Evolutionary conservation across 2,113 vertebrate species (phyloP), one percentile per base, ranked within the genome.

Genomic region (Chlorodrepanis virens): DNA sequence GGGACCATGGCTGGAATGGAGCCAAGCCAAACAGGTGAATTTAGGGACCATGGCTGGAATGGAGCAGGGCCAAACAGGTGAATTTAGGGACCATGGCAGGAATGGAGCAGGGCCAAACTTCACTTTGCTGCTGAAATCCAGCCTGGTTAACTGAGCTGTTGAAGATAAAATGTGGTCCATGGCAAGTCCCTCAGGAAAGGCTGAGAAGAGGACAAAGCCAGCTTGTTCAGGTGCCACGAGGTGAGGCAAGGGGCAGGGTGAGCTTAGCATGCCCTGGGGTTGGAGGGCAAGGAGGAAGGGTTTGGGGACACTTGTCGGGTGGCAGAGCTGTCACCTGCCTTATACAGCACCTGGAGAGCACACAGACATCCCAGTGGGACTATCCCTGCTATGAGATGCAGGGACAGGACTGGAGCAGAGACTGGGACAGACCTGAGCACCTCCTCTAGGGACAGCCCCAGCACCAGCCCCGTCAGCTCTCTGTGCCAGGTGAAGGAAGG

Each of bases 391-490:
- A 11, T 5, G 83, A 74, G 70, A 33, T 10, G 52, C 63, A 63
- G 59, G 24, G 53, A 23, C 39, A 60, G 53, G 67, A 11, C 13
- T 33, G 40, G 45, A 54, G 50, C n/a, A 74, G 71, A 59, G 35
- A 17, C 47, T 27, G 60, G 47, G 49, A 45, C 52, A 64, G 28
- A 35, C 3, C 14, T 12, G 82, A 49, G 42, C 60, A 29, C 6
- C n/a, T 56, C 3, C 29, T 29, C 40, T 49, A 50, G n/a, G 12
- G n/a, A 20, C 24, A 75, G 1, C 2, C 23, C 29, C 19, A 2
- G 0, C 1, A 0, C 1, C 64, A 35, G 4, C 28, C 10, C 0
- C 11, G 23, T 3, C 35, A 42, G 16, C 12, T 0, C 10, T 10
- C 21, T 53, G 77, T 56, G 25, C 74, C 63, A 8, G 40, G 18